phyloP scores from a whole-genome alignment of 1,140 invertebrate species.

The Leguminivora glycinivorella region DNA sequence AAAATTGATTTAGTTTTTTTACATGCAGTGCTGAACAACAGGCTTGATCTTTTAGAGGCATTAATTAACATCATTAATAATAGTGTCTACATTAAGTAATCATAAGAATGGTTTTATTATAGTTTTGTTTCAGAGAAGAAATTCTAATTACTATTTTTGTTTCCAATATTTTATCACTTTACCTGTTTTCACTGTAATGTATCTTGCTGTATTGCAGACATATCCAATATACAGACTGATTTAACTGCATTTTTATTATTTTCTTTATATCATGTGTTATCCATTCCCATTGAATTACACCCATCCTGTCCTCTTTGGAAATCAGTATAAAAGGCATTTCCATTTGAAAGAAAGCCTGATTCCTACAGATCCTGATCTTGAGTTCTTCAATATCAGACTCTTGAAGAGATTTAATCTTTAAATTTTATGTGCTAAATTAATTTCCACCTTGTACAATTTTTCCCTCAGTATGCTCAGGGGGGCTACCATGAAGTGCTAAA shows the following conservation, averaged over 20 bases:
- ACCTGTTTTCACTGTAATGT: conserved; percentile 78
- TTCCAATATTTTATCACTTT: conserved; percentile 78
- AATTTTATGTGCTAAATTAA: too few species aligned
- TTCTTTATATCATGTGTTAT: neutral
- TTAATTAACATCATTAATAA: conserved; percentile 77
- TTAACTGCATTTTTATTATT: conserved; percentile 14
- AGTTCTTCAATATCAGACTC: too few species aligned
- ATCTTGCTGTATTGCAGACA: conserved; percentile 80
- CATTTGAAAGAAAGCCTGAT: too few species aligned
- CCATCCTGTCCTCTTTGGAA: too few species aligned
- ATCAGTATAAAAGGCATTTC: too few species aligned
- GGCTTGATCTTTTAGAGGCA: conserved; percentile 75
- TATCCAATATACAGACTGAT: conserved; percentile 81
- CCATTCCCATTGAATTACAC: neutral
- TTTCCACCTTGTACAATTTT: too few species aligned
- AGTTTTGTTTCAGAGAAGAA: conserved; percentile 78
- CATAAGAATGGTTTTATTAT: conserved; percentile 77
- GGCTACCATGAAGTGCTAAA: too few species aligned
- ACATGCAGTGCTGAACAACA: conserved; percentile 66
- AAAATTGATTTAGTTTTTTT: conserved; percentile 68
- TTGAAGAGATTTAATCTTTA: too few species aligned
- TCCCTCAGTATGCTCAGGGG: too few species aligned
- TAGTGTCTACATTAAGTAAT: conserved; percentile 76
- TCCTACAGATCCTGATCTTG: too few species aligned
- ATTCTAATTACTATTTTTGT: conserved; percentile 79